Conservation (phyloP, 2,888 invertebrate species). For the Orthosia gracilis region DNA sequence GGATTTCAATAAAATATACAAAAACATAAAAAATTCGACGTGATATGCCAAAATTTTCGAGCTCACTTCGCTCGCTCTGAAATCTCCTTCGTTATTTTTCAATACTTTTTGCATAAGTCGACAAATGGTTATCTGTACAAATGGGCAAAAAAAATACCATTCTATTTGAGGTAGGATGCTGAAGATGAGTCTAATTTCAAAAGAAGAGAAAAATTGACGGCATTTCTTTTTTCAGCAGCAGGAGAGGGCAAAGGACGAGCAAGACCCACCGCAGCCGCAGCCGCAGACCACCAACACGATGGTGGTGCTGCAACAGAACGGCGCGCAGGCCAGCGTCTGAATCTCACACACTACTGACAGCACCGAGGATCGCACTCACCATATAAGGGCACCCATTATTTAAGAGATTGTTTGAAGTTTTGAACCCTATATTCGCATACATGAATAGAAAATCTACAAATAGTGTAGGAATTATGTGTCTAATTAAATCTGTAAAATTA, state of each 20-base stretch:
- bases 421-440: not conserved
- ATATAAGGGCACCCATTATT: slow-evolving; percentile 24
- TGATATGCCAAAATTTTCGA: too few relatives aligned
- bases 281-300: slow-evolving; percentile 76
- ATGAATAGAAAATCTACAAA: not conserved
- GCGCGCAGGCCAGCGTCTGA: slow-evolving; percentile 83
- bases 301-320: slow-evolving; percentile 81
- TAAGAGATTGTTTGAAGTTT: slow-evolving; percentile 16
- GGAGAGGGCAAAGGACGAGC: slow-evolving; percentile 69
- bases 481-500: not conserved
- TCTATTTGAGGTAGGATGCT: too few relatives aligned
- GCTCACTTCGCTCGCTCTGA: too few relatives aligned
- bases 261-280: slow-evolving; percentile 51
- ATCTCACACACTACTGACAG: slow-evolving; percentile 70
- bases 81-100: too few relatives aligned
- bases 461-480: not conserved
- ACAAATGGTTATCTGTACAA: too few relatives aligned
- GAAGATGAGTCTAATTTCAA: not conserved
- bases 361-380: slow-evolving; percentile 63
- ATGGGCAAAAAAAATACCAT: too few relatives aligned
- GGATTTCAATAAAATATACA: too few relatives aligned
- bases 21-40: too few relatives aligned
- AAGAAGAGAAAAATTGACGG: too few relatives aligned
- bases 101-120: too few relatives aligned
- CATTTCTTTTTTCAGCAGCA: slow-evolving; percentile 31